phyloP scores from a whole-genome alignment of 2,113 vertebrate genomes.

The Rattus rattus region DNA sequence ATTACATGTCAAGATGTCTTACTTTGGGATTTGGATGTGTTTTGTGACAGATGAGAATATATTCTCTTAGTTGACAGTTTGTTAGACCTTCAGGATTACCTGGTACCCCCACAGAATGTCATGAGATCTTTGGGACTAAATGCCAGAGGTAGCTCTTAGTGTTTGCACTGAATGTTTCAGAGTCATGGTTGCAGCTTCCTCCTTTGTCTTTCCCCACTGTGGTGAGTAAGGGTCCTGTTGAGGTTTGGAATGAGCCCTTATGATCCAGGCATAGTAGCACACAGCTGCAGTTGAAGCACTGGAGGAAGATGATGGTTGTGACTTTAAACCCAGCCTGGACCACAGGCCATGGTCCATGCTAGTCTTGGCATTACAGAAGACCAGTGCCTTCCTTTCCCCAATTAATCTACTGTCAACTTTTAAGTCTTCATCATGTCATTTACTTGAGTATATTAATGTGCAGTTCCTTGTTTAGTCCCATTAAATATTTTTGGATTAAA shows the following conservation, averaged over 20 bases:
- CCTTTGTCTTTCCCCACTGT: background rate
- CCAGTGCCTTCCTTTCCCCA: background rate
- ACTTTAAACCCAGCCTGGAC: background rate
- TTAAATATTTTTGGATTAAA: constrained; percentile 37
- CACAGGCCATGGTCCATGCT: background rate
- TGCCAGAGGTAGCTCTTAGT: constrained; percentile 3
- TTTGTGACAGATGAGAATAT: constrained; percentile 54
- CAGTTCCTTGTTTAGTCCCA: constrained; percentile 44
- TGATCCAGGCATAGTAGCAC: background rate
- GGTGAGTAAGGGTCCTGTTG: background rate
- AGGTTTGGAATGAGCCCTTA: background rate
- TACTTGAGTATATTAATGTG: constrained; percentile 21
- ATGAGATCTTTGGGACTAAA: constrained; percentile 35
- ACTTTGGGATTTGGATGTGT: constrained; percentile 57
- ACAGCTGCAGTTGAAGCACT: background rate
- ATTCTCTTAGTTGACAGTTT: constrained; percentile 39
- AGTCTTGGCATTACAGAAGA: background rate
- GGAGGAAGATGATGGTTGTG: background rate
- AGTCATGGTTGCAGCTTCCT: background rate
- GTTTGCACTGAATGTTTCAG: constrained; percentile 37
- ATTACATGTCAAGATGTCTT: constrained; percentile 63
- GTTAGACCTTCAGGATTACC: constrained; percentile 48
- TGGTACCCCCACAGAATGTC: background rate
- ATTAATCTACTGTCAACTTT: constrained; percentile 12
- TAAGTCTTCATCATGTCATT: constrained; percentile 10